phyloP scores from a whole-genome alignment of 2,888 invertebrate genomes.

The Macrophya annulata region DNA sequence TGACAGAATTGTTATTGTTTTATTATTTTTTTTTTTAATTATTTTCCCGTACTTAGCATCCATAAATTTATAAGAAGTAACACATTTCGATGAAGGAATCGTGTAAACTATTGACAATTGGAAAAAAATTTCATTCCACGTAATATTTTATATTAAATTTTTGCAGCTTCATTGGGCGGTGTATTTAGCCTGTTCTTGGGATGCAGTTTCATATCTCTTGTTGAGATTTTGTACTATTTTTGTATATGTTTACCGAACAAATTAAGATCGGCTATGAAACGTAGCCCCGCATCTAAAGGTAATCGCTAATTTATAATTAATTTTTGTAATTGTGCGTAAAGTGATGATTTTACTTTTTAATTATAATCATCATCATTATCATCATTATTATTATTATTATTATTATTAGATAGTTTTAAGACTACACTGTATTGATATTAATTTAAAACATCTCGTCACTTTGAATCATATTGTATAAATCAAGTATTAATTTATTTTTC shows the following conservation, averaged over 20 bases:
- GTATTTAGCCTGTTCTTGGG: constrained; percentile 79
- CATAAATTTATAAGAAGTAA: no score
- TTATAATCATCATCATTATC: background rate
- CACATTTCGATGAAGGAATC: no score
- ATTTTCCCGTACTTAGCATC: no score
- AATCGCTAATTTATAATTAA: constrained; percentile 25
- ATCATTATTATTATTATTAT: background rate
- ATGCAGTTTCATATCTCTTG: constrained; percentile 78
- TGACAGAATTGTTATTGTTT: no score
- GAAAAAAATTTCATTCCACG: background rate
- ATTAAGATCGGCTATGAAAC: constrained; percentile 50
- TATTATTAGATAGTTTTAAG: background rate
- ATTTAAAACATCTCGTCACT: background rate
- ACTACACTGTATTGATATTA: background rate
- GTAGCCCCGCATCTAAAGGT: background rate
- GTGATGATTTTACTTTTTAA: background rate
- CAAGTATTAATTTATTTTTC: background rate
- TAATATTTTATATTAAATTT: background rate
- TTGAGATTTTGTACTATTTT: constrained; percentile 78
- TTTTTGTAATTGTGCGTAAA: no score
- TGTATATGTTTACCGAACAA: constrained; percentile 61
- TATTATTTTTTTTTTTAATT: no score
- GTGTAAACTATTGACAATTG: no score
- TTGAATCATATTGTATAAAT: background rate
- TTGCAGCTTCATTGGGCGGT: constrained; percentile 79